Conservation (phyloP, 2,113 vertebrate genomes). For the Azemiops feae region DNA sequence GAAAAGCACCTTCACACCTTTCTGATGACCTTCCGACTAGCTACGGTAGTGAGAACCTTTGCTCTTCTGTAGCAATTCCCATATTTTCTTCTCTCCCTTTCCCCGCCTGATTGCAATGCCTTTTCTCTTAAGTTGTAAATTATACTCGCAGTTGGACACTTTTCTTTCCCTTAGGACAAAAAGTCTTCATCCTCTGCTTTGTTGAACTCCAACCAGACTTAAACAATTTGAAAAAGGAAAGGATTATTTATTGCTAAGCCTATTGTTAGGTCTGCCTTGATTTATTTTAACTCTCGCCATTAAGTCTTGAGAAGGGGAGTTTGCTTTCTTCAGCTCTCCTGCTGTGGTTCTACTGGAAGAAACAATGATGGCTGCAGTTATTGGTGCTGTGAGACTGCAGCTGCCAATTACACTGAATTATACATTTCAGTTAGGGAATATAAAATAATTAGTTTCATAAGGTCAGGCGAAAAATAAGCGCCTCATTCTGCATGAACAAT, state of each 20-base stretch:
- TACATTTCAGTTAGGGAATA: constrained; percentile 55
- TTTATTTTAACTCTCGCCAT: constrained; percentile 52
- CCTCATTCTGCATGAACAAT: constrained; percentile 41
- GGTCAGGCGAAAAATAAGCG: constrained; percentile 40
- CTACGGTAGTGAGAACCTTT: not conserved
- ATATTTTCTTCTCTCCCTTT: not conserved
- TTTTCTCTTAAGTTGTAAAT: not conserved
- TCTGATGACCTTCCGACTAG: not conserved
- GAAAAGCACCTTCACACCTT: not conserved
- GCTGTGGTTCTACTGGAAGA: constrained; percentile 55
- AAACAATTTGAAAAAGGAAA: constrained; percentile 11
- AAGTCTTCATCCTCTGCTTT: not conserved
- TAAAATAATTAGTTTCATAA: constrained; percentile 64
- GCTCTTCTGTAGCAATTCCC: not conserved
- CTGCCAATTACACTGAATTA: constrained; percentile 67
- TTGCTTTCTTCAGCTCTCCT: constrained; percentile 47
- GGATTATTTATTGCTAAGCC: constrained; percentile 26
- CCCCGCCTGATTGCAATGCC: not conserved
- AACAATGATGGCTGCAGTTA: constrained; percentile 52
- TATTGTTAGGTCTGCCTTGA: constrained; percentile 46
- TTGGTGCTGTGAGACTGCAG: constrained; percentile 53
- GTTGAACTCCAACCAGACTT: constrained; percentile 12
- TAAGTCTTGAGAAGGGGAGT: constrained; percentile 47
- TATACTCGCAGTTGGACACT: accelerated
- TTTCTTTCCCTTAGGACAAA: not conserved